Base-by-base conservation (phyloP, 2,797 vertebrate species). In the Cyprinella venusta region DNA sequence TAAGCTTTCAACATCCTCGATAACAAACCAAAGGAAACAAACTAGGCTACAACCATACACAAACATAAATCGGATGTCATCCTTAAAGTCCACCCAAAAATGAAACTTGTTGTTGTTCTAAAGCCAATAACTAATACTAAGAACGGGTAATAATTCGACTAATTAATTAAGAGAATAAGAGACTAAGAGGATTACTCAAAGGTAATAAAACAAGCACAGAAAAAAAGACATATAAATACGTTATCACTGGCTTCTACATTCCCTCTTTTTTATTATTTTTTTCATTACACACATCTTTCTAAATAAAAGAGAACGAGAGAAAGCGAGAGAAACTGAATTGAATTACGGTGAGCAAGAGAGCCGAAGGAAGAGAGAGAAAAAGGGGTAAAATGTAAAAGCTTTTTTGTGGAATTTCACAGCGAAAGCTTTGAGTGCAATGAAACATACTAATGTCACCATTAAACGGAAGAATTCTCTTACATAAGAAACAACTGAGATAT, bases 391-490 rank as follows among this genome's bases (percentile, higher is more conserved):
- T 48, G 24, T 33, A 40, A 77, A 45, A 77, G 56, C 40, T 63
- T n/a, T 38, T 76, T 76, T 61, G 54, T 42, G 36, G 52, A 61
- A 76, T 76, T 59, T 76, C 54, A 76, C 74, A 77, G 40, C 30
- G 40, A 77, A 77, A 63, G 75, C 33, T 76, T 59, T 18, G 59
- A 76, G 33, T 0, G 21, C n/a, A 76, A 10, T 26, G 2, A 61
- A 61, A 26, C 18, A 48, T 63, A 48, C 9, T 63, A 77, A 64
- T 48, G 24, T 48, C 59, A 63, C 9, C 38, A 64, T 45, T 56
- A 61, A 61, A 42, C n/a, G 13, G 24, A 77, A 77, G 18, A 48
- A 61, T 59, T 61, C 5, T 76, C 21, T 59, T 76, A 16, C 36
- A 26, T 42, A 16, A 59, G 36, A 56, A 5, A 19, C 19, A 10